Base-by-base conservation (phyloP, 2,797 vertebrate species). In the Smutsia temminckii region DNA sequence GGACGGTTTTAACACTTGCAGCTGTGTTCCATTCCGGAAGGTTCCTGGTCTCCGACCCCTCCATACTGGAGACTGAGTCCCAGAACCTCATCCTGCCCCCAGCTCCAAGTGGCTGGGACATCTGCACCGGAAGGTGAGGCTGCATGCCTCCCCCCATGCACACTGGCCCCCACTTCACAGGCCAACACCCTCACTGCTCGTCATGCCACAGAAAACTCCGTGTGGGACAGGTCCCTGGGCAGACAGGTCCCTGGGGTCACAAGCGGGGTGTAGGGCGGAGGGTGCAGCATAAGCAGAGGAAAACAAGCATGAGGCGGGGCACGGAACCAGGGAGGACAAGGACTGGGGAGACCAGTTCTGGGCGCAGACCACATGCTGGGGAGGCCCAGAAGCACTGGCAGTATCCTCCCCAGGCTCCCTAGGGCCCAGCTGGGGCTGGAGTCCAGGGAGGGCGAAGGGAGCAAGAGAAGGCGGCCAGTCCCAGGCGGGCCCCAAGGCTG, bases 251-350 rank as follows among this genome's bases (percentile, higher is more conserved):
- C 12, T 10, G 42, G 69, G 21, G n/a, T 13, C 16, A 20, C 25
- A 6, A 34, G 23, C 3, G 10, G 81, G n/a, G n/a, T 21, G 34
- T 4, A 34, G 71, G 61, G 3, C 10, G 7, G 29, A 2, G 23
- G 51, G 6, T 46, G 46, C 46, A 46, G 34, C n/a, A 9, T 5
- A 10, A 49, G 71, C 46, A 51, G 27, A 49, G 29, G 18, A 13
- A 29, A 46, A 18, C 13, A 29, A 25, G 37, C 78, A 29, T 3
- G 2, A 37, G 57, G 10, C 6, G 37, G 55, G n/a, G n/a, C 8
- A 21, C 0, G 3, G n/a, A 16, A 8, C 23, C 59, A 17, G 34
- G 34, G 12, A 17, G 5, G 40, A 18, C 1, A 40, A 9, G 11
- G 8, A 13, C 29, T 37, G 20, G 32, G 66, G 32, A 9, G 18